A percentile compares a stretch with the other conserved stretches of the same genome.
Evolutionary conservation across 2,113 vertebrate genomes (phyloP).

Genomic region (Sebastes schlegelii): DNA sequence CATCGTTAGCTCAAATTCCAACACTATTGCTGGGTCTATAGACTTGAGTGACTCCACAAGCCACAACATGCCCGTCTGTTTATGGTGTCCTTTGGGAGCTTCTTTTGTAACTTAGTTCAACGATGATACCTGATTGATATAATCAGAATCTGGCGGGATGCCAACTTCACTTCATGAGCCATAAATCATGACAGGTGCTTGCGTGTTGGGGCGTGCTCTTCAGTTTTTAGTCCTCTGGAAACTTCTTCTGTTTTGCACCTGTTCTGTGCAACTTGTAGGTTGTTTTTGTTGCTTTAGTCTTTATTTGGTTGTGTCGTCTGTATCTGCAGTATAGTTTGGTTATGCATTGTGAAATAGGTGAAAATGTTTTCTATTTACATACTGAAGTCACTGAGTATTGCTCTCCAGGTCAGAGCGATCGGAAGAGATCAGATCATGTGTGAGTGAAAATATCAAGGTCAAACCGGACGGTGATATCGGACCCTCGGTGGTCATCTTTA

Average conservation of each 20-base stretch:
- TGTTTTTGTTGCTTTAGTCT: background rate
- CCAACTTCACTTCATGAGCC: background rate
- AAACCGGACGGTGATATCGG: slow-evolving; percentile 46
- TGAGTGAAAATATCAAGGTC: slow-evolving; percentile 63
- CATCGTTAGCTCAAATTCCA: no score
- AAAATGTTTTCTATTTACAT: background rate
- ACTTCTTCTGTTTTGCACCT: background rate
- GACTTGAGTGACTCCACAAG: no score
- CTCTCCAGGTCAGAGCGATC: background rate
- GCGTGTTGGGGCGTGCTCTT: background rate
- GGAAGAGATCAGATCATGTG: background rate
- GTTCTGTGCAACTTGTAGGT: background rate
- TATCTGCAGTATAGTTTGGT: background rate
- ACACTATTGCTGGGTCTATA: no score
- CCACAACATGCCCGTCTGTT: no score
- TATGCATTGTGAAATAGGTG: background rate
- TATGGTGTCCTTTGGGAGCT: no score
- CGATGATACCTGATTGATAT: no score
- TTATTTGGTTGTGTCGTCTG: background rate
- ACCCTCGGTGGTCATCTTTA: slow-evolving; percentile 28
- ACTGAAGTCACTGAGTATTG: background rate
- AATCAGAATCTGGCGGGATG: no score
- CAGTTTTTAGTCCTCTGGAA: background rate
- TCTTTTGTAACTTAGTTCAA: no score
- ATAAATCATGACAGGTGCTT: background rate